Evolutionary conservation across 2,797 vertebrate species (phyloP), one percentile per base, ranked within the genome.

Genomic region (Tamandua tetradactyla): DNA sequence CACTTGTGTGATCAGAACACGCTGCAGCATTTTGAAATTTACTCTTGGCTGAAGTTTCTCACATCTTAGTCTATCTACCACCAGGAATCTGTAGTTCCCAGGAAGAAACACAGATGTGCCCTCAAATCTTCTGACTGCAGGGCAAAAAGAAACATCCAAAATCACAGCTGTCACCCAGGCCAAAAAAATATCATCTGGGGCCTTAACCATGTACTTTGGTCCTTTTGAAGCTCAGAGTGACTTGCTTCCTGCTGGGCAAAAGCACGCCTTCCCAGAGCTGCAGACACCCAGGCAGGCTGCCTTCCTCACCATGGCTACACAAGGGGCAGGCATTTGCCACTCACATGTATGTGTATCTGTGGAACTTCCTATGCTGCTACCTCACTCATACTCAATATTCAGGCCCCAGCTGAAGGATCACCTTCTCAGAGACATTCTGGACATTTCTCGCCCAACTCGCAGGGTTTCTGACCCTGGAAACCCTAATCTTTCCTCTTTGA

Each of bases 261-360:
- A 23, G 87, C 91, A 57, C 30, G 10, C 3, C 14, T 64, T 11
- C 0, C 0, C 0, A 0, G 47, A 23, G 2, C 4, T 27, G 20
- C 57, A 75, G 93, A 69, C 6, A 9, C 11, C 55, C 57, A 5
- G 10, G 20, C 49, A 7, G 12, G 13, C 74, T 10, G 47, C 49
- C 66, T 22, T 40, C 15, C 66, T 40, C 30, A 0, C 10, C 20
- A 30, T 2, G 2, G 6, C 55, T 47, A 7, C 17, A n/a, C 37
- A 61, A 0, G 0, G n/a, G 0, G 4, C 13, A 0, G 30, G 44
- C 22, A 1, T 25, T 11, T 17, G 6, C 14, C 10, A 2, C 37
- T 10, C 2, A 0, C 1, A 0, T 5, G 32, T 59, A n/a, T 0
- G 0, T 35, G 18, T 23, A 2, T 22, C 32, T 49, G 12, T n/a